These are phyloP conservation scores for Actinemys pallida DNA, from an alignment of 2,113 vertebrate genomes.

Conservation along the genomic window DNA sequence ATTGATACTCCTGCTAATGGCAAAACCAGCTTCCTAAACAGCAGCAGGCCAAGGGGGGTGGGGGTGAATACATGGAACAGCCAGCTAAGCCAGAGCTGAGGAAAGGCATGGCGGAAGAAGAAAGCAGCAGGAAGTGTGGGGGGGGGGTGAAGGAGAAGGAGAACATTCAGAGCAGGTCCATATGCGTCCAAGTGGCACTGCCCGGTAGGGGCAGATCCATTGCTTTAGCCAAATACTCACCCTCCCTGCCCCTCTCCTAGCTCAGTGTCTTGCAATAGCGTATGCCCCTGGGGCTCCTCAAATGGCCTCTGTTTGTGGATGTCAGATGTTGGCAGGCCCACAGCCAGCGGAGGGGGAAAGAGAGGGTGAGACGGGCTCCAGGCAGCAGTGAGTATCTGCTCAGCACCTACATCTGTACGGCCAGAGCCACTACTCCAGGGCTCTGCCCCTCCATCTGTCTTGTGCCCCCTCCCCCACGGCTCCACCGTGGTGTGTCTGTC, in stretches of 20 bases:
- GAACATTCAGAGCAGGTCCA: neutral
- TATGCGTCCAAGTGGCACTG: fast-evolving
- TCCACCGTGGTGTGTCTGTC: neutral
- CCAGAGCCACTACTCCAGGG: neutral
- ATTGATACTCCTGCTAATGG: conserved; percentile 39
- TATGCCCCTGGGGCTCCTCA: neutral
- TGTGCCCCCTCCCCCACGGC: fast-evolving
- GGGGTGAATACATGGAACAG: neutral
- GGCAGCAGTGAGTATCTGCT: neutral
- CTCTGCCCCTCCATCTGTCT: neutral
- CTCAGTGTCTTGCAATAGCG: neutral
- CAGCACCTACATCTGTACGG: neutral
- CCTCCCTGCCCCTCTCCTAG: fast-evolving
- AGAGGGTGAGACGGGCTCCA: neutral
- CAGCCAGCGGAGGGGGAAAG: neutral
- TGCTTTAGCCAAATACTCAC: fast-evolving
- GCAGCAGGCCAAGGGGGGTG: fast-evolving
- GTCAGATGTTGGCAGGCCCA: neutral
- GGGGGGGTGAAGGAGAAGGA: fast-evolving
- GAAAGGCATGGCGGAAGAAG: neutral
- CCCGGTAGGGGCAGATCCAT: neutral
- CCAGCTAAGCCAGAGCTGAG: fast-evolving
- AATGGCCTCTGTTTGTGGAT: neutral
- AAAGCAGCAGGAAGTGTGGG: neutral
- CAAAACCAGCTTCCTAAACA: conserved; percentile 56